These are phyloP conservation scores for Spodoptera frugiperda DNA, from an alignment of 1,140 invertebrate species.

Conservation along the genomic window DNA sequence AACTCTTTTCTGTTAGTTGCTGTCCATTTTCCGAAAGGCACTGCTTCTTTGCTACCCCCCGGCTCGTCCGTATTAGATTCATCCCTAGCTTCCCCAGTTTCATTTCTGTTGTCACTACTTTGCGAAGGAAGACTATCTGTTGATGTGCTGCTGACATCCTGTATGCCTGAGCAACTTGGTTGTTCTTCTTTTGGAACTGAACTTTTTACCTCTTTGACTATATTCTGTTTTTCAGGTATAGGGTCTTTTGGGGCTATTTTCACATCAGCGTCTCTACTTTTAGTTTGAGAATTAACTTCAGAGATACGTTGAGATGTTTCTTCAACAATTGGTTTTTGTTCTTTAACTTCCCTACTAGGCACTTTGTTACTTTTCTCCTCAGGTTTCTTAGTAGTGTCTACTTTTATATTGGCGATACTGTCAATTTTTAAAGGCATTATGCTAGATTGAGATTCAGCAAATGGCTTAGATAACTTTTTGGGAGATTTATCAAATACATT, in stretches of 20 bases:
- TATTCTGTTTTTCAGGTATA: not conserved
- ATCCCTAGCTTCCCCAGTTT: constrained; percentile 55
- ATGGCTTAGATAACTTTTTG: not conserved
- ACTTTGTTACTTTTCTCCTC: not conserved
- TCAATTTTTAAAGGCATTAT: not conserved
- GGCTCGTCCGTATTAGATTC: constrained; percentile 53
- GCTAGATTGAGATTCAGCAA: constrained; percentile 3
- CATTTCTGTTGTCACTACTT: constrained; percentile 31
- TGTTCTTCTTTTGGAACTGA: constrained; percentile 32
- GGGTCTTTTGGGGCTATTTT: not conserved
- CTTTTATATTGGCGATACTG: constrained; percentile 16
- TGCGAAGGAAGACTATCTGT: constrained; percentile 8
- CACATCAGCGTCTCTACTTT: not conserved
- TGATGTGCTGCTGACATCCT: constrained; percentile 17
- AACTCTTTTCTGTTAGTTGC: constrained; percentile 80
- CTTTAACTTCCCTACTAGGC: not conserved
- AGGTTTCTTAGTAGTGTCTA: not conserved
- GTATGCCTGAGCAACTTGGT: not conserved
- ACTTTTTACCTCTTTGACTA: constrained; percentile 7
- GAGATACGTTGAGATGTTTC: not conserved
- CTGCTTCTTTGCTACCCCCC: constrained; percentile 58
- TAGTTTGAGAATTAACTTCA: not conserved
- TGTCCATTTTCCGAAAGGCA: constrained; percentile 83
- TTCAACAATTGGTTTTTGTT: constrained; percentile 1
- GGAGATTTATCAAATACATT: not conserved